These are phyloP conservation scores for Lepeophtheirus nordmannii DNA, from an alignment of 2,888 invertebrate genomes.

Conservation along the genomic window DNA sequence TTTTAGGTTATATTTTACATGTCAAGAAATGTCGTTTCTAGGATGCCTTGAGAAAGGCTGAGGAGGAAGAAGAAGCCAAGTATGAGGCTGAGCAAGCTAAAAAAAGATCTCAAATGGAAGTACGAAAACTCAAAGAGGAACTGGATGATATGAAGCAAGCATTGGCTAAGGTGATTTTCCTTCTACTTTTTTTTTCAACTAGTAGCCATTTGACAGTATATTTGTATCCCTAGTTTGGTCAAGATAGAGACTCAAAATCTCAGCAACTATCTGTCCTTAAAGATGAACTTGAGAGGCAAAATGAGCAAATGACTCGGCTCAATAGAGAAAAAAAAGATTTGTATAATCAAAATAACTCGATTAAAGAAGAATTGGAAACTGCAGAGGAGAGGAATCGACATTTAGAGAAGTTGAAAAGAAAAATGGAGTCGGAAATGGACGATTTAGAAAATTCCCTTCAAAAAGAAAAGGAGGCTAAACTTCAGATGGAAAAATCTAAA, in stretches of 20 bases:
- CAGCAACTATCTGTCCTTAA: conserved; percentile 95
- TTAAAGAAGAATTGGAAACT: conserved; percentile 38
- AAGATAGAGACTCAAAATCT: conserved; percentile 94
- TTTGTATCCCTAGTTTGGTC: conserved; percentile 49
- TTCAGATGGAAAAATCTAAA: conserved; percentile 42
- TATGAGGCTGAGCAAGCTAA: conserved; percentile 13
- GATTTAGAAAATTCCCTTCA: conserved; percentile 39
- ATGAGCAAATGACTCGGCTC: conserved; percentile 96
- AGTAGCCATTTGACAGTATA: too few species aligned
- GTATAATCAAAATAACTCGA: conserved; percentile 42
- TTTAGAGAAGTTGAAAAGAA: conserved; percentile 30
- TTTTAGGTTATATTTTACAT: too few species aligned
- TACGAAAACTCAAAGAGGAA: conserved; percentile 45
- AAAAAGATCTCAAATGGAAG: conserved; percentile 2
- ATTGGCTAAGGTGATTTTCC: conserved; percentile 53
- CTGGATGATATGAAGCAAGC: conserved; percentile 86
- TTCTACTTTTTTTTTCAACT: neutral
- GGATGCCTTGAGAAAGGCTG: neutral
- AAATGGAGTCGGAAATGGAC: conserved; percentile 35
- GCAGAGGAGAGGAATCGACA: conserved; percentile 43
- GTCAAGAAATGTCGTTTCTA: neutral
- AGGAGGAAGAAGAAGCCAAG: conserved; percentile 12
- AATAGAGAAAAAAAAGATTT: conserved; percentile 98
- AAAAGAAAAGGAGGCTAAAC: conserved; percentile 39
- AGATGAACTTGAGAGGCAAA: conserved; percentile 98